Evolutionary conservation across 1,140 invertebrate species (phyloP).

Genomic region (Lepidurus apus): DNA sequence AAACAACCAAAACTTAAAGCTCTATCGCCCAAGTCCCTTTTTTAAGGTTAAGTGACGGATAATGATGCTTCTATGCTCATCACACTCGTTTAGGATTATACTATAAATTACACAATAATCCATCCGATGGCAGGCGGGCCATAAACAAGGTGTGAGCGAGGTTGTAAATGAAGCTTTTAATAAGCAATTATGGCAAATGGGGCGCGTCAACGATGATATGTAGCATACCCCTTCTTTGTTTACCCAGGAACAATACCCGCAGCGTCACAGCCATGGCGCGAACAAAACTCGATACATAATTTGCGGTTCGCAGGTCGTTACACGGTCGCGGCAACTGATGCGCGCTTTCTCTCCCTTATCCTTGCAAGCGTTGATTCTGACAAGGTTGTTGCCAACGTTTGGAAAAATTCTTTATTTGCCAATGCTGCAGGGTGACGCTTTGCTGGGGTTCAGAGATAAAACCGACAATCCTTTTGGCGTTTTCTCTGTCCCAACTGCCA

Average conservation of each 20-base stretch:
- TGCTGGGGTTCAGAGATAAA: slow-evolving; percentile 3
- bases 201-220: slow-evolving; percentile 18
- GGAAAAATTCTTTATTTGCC: background rate
- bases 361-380: background rate
- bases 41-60: background rate
- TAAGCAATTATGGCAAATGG: slow-evolving; percentile 17
- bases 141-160: background rate
- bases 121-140: background rate
- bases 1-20: slow-evolving; percentile 31
- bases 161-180: slow-evolving; percentile 4
- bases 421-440: background rate
- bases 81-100: background rate
- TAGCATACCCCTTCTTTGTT: slow-evolving; percentile 15
- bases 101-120: background rate
- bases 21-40: background rate
- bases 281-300: slow-evolving; percentile 3
- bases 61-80: background rate
- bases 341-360: background rate
- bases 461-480: background rate
- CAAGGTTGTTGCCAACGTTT: background rate
- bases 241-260: background rate
- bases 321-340: background rate
- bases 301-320: background rate
- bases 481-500: background rate
- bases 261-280: background rate